Evolutionary conservation across 2,797 vertebrate genomes (phyloP).

Genomic region (Babyrousa celebensis): DNA sequence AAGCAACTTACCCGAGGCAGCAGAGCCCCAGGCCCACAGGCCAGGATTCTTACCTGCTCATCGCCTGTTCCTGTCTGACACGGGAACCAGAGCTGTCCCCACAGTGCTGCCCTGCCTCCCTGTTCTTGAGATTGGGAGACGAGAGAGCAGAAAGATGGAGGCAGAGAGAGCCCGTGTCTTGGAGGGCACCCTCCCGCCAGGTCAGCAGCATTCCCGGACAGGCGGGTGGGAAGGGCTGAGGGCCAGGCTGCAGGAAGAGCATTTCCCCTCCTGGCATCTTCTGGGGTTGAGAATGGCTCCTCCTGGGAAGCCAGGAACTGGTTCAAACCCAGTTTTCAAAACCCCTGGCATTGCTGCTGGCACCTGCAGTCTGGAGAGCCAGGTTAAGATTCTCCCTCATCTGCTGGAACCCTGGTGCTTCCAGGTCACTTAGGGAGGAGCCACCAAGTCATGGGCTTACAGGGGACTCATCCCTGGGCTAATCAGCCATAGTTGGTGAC

Average conservation of each 20-base stretch:
- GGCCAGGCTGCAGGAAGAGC: neutral
- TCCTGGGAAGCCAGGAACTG: neutral
- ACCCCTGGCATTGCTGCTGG: rapidly evolving
- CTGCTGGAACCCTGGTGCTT: neutral
- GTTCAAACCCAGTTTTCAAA: neutral
- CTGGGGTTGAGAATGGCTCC: neutral
- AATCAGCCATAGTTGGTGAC: neutral
- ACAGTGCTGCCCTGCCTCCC: too few species aligned
- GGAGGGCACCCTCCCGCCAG: neutral
- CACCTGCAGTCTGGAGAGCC: neutral
- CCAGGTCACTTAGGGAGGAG: neutral
- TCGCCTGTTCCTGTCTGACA: neutral
- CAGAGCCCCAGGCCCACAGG: neutral
- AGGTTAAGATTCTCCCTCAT: neutral
- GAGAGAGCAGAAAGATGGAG: too few species aligned
- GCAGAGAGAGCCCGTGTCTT: rapidly evolving
- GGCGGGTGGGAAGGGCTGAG: neutral
- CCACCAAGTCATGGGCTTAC: neutral
- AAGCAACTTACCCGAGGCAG: neutral
- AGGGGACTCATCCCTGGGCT: neutral
- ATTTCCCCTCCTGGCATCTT: too few species aligned
- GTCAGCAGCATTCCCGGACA: neutral
- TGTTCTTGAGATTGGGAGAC: too few species aligned
- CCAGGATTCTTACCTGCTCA: neutral
- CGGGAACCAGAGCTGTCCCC: neutral